These are phyloP conservation scores for Nasua narica DNA, from an alignment of 2,797 vertebrate genomes.

Conservation along the genomic window DNA sequence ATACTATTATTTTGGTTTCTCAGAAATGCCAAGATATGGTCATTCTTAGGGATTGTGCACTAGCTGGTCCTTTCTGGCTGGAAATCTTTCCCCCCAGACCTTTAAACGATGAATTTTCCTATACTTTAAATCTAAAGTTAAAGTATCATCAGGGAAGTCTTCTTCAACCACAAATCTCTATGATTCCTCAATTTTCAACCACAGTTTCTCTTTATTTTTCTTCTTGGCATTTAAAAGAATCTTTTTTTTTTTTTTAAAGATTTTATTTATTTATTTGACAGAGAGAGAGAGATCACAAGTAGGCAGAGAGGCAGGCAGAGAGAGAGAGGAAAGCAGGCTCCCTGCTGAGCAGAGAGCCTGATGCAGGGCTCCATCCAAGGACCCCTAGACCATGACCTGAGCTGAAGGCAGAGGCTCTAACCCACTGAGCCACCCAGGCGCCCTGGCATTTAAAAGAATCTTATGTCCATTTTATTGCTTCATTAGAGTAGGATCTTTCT, in stretches of 20 bases:
- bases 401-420: too few relatives aligned
- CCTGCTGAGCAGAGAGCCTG: too few relatives aligned
- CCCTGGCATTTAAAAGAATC: background rate
- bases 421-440: too few relatives aligned
- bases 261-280: too few relatives aligned
- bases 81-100: background rate
- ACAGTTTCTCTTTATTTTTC: background rate
- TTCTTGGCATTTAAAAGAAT: background rate
- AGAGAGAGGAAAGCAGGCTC: too few relatives aligned
- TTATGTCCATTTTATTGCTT: background rate
- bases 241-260: too few relatives aligned
- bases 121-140: background rate
- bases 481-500: background rate
- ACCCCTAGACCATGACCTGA: too few relatives aligned
- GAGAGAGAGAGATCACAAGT: too few relatives aligned
- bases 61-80: background rate
- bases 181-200: background rate
- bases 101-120: background rate
- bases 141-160: background rate
- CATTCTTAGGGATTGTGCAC: background rate
- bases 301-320: too few relatives aligned
- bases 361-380: too few relatives aligned
- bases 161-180: background rate
- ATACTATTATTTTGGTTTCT: background rate
- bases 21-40: background rate